Evolutionary conservation across 2,888 invertebrate genomes (phyloP), one percentile per base, ranked within the genome.

Genomic region (Gymnosoma rotundatum): DNA sequence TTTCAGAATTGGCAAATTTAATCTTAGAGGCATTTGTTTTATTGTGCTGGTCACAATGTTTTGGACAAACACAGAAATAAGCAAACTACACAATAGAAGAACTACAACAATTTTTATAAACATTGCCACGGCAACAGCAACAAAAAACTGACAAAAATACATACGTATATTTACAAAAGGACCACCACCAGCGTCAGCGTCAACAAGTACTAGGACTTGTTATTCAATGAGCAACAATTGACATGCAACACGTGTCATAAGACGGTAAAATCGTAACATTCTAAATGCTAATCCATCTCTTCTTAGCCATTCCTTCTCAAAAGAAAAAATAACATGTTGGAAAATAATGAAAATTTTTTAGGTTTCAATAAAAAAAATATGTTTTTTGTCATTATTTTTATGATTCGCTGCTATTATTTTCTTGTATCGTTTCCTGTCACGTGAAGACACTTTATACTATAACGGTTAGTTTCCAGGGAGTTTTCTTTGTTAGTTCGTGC

Each of bases 161-260:
- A n/a, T n/a, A n/a, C n/a, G n/a, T n/a, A 38, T 36, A 12, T 52
- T 18, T 7, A 8, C 42, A 78, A 61, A 60, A 67, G 66, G 45
- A 64, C 48, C 54, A 48, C 52, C 61, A 74, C 52, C 67, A 66
- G 58, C 16, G 12, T 1, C 38, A 67, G 60, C 67, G 16, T 38
- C 54, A 52, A 67, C 52, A 48, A 20, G 56, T n/a, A 60, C 61
- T 38, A 75, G 45, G 66, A 75, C 73, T 76, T 67, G 69, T 79
- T 83, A 80, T 76, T 80, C 76, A 80, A 76, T 75, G 67, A 76
- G 79, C 83, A 83, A 83, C 83, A 83, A 79, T 83, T 83, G 83
- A 67, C 79, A 80, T 83, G 79, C 83, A 83, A 83, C 83, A 83
- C 83, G 83, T 83, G 79, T 76, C 79, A 50, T 56, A 83, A 83